These are phyloP conservation scores for Arremon brunneinucha DNA, from an alignment of 2,797 vertebrate genomes.

Conservation along the genomic window DNA sequence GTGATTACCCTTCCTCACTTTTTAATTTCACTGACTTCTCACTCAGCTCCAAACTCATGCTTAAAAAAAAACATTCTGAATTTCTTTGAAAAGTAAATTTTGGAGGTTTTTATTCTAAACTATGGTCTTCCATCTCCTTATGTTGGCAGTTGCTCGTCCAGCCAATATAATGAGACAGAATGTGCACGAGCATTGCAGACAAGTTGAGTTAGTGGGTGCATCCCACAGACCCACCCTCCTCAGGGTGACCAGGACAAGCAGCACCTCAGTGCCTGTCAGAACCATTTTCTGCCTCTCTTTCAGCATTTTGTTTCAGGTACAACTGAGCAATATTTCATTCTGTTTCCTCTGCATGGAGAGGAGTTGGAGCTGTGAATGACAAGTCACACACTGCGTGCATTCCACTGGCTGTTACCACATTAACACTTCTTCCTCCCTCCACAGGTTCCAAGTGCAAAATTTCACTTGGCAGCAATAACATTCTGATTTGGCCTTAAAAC, in stretches of 20 bases:
- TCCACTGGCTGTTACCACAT: slow-evolving; percentile 17
- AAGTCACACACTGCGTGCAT: background rate
- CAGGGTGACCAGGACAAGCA: background rate
- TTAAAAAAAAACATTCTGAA: background rate
- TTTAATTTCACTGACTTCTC: background rate
- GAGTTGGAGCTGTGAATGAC: background rate
- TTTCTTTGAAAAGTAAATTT: background rate
- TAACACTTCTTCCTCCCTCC: slow-evolving; percentile 14
- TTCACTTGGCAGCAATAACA: background rate
- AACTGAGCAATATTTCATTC: background rate
- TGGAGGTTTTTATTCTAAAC: background rate
- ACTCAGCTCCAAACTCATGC: background rate
- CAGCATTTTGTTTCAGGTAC: background rate
- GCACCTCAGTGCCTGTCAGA: background rate
- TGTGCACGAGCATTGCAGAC: fast-evolving
- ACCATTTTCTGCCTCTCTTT: background rate
- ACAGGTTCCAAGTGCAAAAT: background rate
- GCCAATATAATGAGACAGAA: background rate
- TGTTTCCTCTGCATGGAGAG: background rate
- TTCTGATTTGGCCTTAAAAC: background rate
- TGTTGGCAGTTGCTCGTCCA: background rate
- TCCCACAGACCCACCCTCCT: background rate
- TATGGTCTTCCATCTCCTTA: background rate
- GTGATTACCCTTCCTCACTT: background rate
- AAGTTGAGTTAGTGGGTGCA: background rate